These are phyloP conservation scores for Eulemur coronatus DNA, from an alignment of 2,797 vertebrate species.

Conservation along the genomic window DNA sequence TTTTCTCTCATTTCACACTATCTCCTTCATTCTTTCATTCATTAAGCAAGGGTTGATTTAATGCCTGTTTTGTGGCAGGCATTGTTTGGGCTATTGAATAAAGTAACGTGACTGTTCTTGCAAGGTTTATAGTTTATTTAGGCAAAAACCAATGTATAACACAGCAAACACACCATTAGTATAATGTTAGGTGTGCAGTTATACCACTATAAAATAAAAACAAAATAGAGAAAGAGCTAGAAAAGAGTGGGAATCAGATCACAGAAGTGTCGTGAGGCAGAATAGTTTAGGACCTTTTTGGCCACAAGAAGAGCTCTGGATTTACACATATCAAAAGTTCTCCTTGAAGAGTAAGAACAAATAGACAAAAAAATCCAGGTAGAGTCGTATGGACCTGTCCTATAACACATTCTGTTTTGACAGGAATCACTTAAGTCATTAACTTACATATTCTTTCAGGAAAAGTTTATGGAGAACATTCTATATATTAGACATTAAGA, in stretches of 20 bases:
- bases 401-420: neutral
- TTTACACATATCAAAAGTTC: neutral
- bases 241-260: neutral
- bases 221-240: neutral
- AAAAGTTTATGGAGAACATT: neutral
- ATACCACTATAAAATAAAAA: neutral
- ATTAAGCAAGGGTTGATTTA: neutral
- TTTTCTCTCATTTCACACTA: neutral
- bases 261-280: neutral
- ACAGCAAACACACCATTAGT: neutral
- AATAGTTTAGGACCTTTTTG: neutral
- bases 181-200: neutral
- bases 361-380: neutral
- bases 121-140: neutral
- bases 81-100: neutral
- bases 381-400: neutral
- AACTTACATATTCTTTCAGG: neutral
- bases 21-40: neutral
- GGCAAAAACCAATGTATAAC: neutral
- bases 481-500: neutral
- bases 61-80: neutral
- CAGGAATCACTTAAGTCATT: neutral
- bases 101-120: neutral
- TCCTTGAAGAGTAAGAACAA: neutral
- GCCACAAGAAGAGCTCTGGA: neutral